Conservation (phyloP, 2,888 invertebrate genomes). For the Nysson spinosus region DNA sequence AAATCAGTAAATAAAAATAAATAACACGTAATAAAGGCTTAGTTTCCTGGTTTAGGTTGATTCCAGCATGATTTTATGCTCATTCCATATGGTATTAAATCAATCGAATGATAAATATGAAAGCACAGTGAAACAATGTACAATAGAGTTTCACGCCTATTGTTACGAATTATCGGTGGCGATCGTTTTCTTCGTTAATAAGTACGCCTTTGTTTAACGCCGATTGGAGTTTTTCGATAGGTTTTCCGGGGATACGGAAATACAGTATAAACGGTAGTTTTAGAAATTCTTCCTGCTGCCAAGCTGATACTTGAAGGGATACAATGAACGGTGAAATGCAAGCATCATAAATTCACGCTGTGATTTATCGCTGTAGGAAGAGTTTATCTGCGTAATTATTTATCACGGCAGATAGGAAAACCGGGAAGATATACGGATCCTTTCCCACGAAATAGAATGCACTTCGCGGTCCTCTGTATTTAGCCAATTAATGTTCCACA, state of each 20-base stretch:
- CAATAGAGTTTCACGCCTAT: constrained; percentile 49
- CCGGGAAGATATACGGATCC: neutral
- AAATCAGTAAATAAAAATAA: no score
- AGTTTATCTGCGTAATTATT: constrained; percentile 42
- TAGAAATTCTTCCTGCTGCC: constrained; percentile 17
- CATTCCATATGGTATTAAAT: constrained; percentile 28
- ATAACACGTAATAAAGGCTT: no score
- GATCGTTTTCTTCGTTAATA: constrained; percentile 50
- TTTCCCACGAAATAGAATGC: constrained; percentile 9
- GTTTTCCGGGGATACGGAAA: constrained; percentile 44
- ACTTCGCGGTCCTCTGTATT: neutral
- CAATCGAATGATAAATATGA: constrained; percentile 44
- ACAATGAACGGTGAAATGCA: constrained; percentile 23
- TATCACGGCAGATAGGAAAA: constrained; percentile 26
- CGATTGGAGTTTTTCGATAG: constrained; percentile 16
- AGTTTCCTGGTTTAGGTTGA: no score
- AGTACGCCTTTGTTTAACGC: constrained; percentile 44
- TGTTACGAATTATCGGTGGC: constrained; percentile 46
- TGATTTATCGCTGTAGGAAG: constrained; percentile 44
- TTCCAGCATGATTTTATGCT: no score
- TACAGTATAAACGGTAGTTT: constrained; percentile 2
- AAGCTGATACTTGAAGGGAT: constrained; percentile 17
- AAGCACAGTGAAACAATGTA: constrained; percentile 44
- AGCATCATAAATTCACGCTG: neutral
- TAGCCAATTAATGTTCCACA: constrained; percentile 35